Evolutionary conservation across 2,888 invertebrate genomes (phyloP), one percentile per base, ranked within the genome.

Genomic region (Ditula angustiorana): DNA sequence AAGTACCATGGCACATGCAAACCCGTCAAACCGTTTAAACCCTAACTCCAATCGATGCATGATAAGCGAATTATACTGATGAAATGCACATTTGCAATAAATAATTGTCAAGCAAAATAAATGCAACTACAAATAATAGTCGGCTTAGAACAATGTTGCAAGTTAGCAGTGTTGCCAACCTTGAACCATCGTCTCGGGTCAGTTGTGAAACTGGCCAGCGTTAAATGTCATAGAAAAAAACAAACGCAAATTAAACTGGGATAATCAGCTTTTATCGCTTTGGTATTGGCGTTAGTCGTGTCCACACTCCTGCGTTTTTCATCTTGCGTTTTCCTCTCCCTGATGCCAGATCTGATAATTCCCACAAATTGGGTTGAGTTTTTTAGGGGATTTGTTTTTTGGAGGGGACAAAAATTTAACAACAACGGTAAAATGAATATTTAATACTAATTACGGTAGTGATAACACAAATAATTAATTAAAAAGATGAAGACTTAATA

Each of bases 41-140:
- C 1, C n/a, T 33, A n/a, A 33, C 33, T 33, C 5, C 13, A 37
- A 37, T 16, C 35, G 35, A 37, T 37, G 13, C 13, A 10, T 5
- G 5, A 5, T 5, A 33, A 37, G 13, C 35, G 13, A 37, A 37
- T 37, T 37, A 30, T 26, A 37, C 23, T 49, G 55, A 44, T 47
- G 47, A 24, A 61, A 53, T 44, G 23, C 44, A 28, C 56, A 47
- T 62, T 62, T 56, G 56, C 56, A 28, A 60, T 60, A 52, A 49
- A 52, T 41, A 60, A 50, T 49, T 37, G 56, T 28, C 10, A 26
- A 37, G 61, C 56, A 28, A 47, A 62, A 55, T 53, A 62, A 56
- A 57, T 63, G 56, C 63, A 50, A 50, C 49, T 33, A 37, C 13
- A 46, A 33, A 28, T 13, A 19, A 5, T 41, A 26, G 21, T 30